Evolutionary conservation across 2,797 vertebrate genomes (phyloP), one percentile per base, ranked within the genome.

Genomic region (Periparus ater): DNA sequence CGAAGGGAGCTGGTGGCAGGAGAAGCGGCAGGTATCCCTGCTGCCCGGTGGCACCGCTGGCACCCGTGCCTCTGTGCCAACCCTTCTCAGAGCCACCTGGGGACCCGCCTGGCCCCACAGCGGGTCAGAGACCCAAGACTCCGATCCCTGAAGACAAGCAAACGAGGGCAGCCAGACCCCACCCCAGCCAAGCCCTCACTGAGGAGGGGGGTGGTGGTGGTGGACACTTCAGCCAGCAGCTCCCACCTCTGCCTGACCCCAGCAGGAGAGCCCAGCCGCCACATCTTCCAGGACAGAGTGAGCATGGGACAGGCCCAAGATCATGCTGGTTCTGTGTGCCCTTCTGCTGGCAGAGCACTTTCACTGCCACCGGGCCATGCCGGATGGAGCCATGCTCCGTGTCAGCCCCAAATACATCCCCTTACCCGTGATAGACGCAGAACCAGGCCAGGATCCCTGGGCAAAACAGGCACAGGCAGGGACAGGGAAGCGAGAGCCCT

Each of bases 1-100:
- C 0, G 0, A 22, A 11, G 48, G 36, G 53, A 80, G 70, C 23
- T 20, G 58, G 38, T 2, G 0, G 63, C 58, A 17, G 53, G n/a
- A 53, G 14, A 15, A 13, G 40, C 1, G 0, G 10, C 3, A 20
- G 62, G 42, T 65, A 61, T 90, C 45, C 88, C 79, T 1, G 8
- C 20, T 3, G 2, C 66, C 74, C 3, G 1, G 7, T 58, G 50
- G 72, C 90, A 48, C 68, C 38, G 68, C 68, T 88, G 93, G 88
- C 88, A 48, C 53, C 14, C 3, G 0, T 62, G 53, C 61, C 66
- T 58, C 62, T 51, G 79, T 0, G 1, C 91, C 85, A 91, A 53
- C 55, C 60, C 88, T 73, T 3, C 8, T 65, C 2, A 0, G 68
- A 61, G 34, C 25, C 4, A 5, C 61, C 45, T 7, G 7, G 62